Conservation (phyloP, 1,140 invertebrate species). For the Eriosoma lanigerum region DNA sequence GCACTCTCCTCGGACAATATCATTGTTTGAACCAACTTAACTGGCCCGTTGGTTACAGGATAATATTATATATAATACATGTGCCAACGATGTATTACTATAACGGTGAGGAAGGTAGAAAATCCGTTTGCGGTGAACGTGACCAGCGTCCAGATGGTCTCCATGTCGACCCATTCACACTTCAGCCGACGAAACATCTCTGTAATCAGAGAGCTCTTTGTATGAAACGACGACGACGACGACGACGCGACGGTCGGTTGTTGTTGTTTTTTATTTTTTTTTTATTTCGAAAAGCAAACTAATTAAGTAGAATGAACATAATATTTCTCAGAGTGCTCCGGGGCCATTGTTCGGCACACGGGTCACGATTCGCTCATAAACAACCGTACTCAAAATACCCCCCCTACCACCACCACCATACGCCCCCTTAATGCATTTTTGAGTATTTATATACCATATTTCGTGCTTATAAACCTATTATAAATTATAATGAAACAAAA, state of each 20-base stretch:
- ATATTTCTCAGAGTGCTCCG: neutral
- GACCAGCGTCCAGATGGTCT: constrained; percentile 35
- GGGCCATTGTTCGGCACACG: constrained; percentile 24
- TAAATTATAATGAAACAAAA: too few relatives aligned
- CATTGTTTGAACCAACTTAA: too few relatives aligned
- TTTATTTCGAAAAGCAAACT: neutral
- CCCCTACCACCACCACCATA: neutral
- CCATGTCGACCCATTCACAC: constrained; percentile 5
- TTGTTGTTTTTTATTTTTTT: neutral
- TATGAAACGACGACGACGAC: too few relatives aligned
- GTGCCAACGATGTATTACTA: too few relatives aligned
- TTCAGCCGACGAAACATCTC: neutral
- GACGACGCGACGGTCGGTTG: neutral
- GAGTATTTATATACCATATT: too few relatives aligned
- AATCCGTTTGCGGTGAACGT: constrained; percentile 22
- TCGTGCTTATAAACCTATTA: too few relatives aligned
- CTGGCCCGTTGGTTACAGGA: too few relatives aligned
- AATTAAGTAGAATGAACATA: constrained; percentile 1
- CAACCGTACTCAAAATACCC: neutral
- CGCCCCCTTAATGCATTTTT: too few relatives aligned
- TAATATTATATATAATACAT: neutral
- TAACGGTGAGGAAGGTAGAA: neutral
- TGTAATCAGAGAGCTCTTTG: constrained; percentile 28
- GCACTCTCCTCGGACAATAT: too few relatives aligned
- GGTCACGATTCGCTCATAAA: constrained; percentile 43